Percentiles rank a stretch among this genome's conserved stretches.
Conservation (phyloP, 2,888 invertebrate species). For the Dione vanillae region DNA sequence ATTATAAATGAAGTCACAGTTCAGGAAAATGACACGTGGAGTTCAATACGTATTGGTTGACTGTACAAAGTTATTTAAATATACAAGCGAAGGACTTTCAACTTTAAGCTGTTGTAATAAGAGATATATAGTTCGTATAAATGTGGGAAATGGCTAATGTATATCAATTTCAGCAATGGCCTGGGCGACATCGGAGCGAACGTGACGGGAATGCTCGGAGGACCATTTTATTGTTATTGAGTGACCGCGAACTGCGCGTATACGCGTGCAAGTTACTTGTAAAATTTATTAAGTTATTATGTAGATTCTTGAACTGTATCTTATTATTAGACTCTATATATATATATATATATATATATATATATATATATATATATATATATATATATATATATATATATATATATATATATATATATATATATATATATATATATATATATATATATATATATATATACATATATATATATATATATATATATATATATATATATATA, state of each 20-base stretch:
- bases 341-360: too few relatives aligned
- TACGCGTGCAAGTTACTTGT: conserved; percentile 32
- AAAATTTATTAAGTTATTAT: conserved; percentile 11
- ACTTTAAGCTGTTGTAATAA: conserved; percentile 53
- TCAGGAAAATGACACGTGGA: conserved; percentile 33
- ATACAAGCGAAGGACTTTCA: conserved; percentile 47
- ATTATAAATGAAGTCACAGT: conserved; percentile 18
- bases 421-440: too few relatives aligned
- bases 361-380: too few relatives aligned
- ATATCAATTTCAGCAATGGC: conserved; percentile 81
- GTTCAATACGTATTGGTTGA: conserved; percentile 59
- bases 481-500: too few relatives aligned
- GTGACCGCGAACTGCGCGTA: conserved; percentile 63
- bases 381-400: too few relatives aligned
- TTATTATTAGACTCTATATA: too few relatives aligned
- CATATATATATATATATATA: too few relatives aligned
- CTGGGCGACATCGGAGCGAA: conserved; percentile 72
- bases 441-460: too few relatives aligned
- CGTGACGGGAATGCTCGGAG: conserved; percentile 74
- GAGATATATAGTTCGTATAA: conserved; percentile 45
- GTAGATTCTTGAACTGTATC: not conserved
- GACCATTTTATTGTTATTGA: conserved; percentile 77
- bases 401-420: too few relatives aligned
- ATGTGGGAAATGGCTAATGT: conserved; percentile 61
- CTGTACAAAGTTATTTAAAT: conserved; percentile 37